These are phyloP conservation scores for Porphyrio hochstetteri DNA, from an alignment of 2,113 vertebrate genomes.

Conservation along the genomic window DNA sequence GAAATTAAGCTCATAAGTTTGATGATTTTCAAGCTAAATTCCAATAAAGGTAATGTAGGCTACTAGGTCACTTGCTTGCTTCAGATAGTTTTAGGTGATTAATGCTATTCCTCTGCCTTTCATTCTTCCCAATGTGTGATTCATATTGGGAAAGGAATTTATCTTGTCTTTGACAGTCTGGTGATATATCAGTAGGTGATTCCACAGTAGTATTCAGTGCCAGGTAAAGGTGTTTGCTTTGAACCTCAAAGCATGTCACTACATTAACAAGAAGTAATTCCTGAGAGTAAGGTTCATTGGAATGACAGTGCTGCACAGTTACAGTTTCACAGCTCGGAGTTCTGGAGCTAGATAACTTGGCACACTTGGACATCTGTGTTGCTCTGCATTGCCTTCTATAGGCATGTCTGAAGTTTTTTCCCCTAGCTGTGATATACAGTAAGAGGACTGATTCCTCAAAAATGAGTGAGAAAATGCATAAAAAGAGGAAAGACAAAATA, in stretches of 20 bases:
- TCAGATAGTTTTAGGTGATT: conserved; percentile 19
- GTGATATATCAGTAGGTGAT: background rate
- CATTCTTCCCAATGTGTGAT: background rate
- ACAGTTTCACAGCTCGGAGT: background rate
- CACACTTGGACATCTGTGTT: background rate
- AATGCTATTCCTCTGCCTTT: conserved; percentile 3
- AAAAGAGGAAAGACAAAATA: conserved; percentile 7
- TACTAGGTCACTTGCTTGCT: conserved; percentile 6
- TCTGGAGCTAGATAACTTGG: background rate
- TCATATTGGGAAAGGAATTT: conserved; percentile 12
- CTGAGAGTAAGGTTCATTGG: background rate
- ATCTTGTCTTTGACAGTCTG: background rate
- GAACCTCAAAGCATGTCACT: background rate
- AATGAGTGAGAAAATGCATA: background rate
- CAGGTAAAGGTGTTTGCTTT: conserved; percentile 4
- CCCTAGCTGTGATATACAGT: background rate
- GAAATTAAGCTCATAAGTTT: background rate
- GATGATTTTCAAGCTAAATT: conserved; percentile 1
- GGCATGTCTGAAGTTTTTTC: background rate
- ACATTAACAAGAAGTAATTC: background rate
- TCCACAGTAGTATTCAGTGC: background rate
- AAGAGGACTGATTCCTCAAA: background rate
- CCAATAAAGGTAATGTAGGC: background rate
- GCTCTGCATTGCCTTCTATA: background rate
- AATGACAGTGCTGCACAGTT: background rate